A percentile compares a stretch with the other conserved stretches of the same genome.
phyloP scores from a whole-genome alignment of 2,797 vertebrate species.

The Falco biarmicus region DNA sequence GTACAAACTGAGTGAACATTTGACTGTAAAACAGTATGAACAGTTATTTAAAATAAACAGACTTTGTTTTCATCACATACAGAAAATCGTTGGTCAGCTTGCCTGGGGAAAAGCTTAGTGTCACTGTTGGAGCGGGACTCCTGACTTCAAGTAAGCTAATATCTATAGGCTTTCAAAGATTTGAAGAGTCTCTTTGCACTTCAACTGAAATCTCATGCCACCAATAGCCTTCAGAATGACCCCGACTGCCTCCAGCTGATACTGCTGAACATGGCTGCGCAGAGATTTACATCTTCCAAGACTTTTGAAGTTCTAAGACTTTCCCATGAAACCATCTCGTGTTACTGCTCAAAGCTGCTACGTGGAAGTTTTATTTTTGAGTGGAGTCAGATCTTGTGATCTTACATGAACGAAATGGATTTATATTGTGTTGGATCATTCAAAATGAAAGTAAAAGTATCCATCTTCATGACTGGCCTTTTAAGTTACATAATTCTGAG shows the following conservation, averaged over 20 bases:
- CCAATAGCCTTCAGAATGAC: background rate
- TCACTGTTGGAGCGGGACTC: background rate
- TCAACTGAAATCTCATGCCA: fast-evolving
- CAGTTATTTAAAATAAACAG: background rate
- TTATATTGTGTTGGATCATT: background rate
- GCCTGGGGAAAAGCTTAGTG: background rate
- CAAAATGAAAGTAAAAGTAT: background rate
- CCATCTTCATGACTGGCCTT: background rate
- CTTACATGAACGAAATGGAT: background rate
- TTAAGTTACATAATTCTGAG: background rate
- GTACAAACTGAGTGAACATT: background rate
- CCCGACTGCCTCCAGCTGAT: background rate
- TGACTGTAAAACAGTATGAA: background rate
- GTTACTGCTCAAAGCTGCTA: background rate
- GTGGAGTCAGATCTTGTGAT: background rate
- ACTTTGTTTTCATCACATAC: background rate
- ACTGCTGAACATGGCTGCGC: background rate
- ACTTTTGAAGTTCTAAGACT: too few species aligned
- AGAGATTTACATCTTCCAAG: background rate
- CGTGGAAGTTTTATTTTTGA: background rate
- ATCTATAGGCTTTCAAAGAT: background rate
- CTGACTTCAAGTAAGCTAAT: background rate
- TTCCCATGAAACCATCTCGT: background rate
- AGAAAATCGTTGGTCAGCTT: background rate
- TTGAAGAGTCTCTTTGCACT: background rate